Conservation (phyloP, 2,888 invertebrate genomes). For the Cheilosia urbana region DNA sequence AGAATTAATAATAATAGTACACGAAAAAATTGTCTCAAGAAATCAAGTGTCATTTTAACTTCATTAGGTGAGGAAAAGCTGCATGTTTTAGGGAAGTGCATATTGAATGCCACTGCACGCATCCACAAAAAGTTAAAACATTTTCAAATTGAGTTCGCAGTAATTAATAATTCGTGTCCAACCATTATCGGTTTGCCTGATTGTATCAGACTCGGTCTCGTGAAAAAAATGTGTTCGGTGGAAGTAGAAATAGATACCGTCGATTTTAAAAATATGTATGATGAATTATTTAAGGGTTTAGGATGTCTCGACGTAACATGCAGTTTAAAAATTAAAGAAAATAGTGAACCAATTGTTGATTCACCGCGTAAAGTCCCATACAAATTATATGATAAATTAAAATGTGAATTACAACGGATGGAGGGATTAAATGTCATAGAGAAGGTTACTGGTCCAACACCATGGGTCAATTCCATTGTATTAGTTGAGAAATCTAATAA, state of each 20-base stretch:
- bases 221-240: neutral
- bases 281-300: slow-evolving; percentile 8
- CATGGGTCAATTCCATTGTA: slow-evolving; percentile 72
- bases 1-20: neutral
- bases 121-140: neutral
- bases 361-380: neutral
- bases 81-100: neutral
- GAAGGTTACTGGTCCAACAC: slow-evolving; percentile 59
- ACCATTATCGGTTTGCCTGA: neutral
- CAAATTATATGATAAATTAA: neutral
- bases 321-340: neutral
- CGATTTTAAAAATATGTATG: neutral
- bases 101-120: neutral
- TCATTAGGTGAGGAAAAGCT: slow-evolving; percentile 6
- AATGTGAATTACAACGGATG: slow-evolving; percentile 10
- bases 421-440: slow-evolving; percentile 25
- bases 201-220: neutral
- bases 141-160: neutral
- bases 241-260: neutral
- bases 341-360: slow-evolving; percentile 6
- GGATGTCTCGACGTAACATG: slow-evolving; percentile 4
- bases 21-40: neutral
- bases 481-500: slow-evolving; percentile 60
- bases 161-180: neutral
- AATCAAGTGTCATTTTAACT: neutral